Base-by-base conservation (phyloP, 2,797 vertebrate species). In the Protonibea diacanthus region DNA sequence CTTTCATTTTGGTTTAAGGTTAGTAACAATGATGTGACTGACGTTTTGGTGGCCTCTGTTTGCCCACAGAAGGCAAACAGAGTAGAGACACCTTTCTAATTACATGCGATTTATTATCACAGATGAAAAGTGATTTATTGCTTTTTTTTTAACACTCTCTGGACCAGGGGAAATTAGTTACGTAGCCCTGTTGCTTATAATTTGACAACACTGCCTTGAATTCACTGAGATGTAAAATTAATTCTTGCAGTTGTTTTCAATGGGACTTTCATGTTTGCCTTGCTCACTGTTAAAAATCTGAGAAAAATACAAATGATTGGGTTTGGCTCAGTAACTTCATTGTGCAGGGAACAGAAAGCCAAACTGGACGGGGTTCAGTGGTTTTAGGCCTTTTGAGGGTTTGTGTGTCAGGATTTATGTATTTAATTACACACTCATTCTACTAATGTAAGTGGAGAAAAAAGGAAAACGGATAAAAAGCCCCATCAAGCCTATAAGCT, bases 201-300 rank as follows among this genome's bases (percentile, higher is more conserved):
- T 93, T 93, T 94, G 93, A 93, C 90, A 94, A 92, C 90, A 89
- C 88, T 89, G 91, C 90, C 85, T 94, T 90, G 91, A 93, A 94
- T 94, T 93, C 93, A 95, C 89, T 94, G 89, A 92, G 93, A 92
- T 95, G 94, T 95, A 91, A 95, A 95, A 95, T 94, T 93, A 95
- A 94, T 94, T 94, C 89, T 91, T 89, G 90, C 90, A 89, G 86
- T 93, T 92, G 92, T 94, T 93, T 93, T 93, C 91, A 91, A 82
- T 91, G 90, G 92, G 93, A 94, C 92, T 91, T 92, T 91, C 91
- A 84, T 94, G 90, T 94, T 94, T 91, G 92, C 89, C 73, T 89
- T 88, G 88, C 92, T 93, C 89, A 80, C 90, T 88, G 93, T 93
- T 93, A 85, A 91, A 93, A 94, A 94, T 94, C 89, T 67, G 88